These are phyloP conservation scores for Neelides sp. DNA, from an alignment of 1,140 invertebrate genomes.

Conservation along the genomic window DNA sequence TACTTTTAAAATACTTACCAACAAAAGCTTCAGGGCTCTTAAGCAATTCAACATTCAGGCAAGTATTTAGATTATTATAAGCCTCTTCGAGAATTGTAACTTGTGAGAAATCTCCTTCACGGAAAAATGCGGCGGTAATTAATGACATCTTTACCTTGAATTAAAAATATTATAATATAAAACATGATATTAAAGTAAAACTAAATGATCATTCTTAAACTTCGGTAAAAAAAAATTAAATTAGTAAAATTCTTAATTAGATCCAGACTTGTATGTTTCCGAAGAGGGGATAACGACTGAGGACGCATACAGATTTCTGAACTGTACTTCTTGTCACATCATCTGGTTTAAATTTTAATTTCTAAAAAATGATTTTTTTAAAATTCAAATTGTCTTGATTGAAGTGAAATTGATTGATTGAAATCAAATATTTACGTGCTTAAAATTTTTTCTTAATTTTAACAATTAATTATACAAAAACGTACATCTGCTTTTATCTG, in stretches of 20 bases:
- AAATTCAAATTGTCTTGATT: slow-evolving; percentile 6
- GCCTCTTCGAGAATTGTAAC: slow-evolving; percentile 83
- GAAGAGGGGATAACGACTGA: slow-evolving; percentile 77
- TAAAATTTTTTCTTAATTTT: neutral
- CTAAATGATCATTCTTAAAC: too few species aligned
- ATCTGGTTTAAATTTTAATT: slow-evolving; percentile 83
- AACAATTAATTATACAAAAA: slow-evolving; percentile 8
- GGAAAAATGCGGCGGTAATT: slow-evolving; percentile 93
- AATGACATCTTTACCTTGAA: slow-evolving; percentile 70
- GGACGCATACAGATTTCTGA: slow-evolving; percentile 82
- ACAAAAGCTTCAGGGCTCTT: slow-evolving; percentile 60
- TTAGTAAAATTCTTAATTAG: slow-evolving; percentile 11
- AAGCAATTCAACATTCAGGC: slow-evolving; percentile 51
- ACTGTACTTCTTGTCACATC: slow-evolving; percentile 92
- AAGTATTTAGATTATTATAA: slow-evolving; percentile 80
- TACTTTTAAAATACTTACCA: slow-evolving; percentile 50
- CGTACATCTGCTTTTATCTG: slow-evolving; percentile 89
- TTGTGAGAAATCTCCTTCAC: slow-evolving; percentile 84
- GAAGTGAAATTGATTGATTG: neutral
- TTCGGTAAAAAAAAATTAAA: too few species aligned
- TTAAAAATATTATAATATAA: slow-evolving; percentile 30
- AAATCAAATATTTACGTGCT: neutral
- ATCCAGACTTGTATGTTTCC: slow-evolving; percentile 65
- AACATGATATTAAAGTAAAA: slow-evolving; percentile 26
- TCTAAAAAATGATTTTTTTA: slow-evolving; percentile 44